Evolutionary conservation across 2,888 invertebrate species (phyloP).

Genomic region (Dryomyza anilis): DNA sequence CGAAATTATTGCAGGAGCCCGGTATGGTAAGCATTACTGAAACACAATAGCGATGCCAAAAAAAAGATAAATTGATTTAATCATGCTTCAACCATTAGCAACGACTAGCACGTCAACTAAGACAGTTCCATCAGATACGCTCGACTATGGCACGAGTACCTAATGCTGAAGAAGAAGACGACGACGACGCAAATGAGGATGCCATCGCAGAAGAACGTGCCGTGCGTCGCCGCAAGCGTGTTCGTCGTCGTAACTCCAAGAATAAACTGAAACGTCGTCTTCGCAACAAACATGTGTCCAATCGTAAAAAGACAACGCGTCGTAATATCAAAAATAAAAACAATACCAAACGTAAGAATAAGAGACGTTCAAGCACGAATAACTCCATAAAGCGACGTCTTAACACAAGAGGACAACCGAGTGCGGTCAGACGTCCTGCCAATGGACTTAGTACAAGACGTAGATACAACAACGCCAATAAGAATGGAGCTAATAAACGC

Average conservation of each 20-base stretch:
- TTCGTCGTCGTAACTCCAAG: slow-evolving; percentile 35
- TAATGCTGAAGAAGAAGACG: background rate
- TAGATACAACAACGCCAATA: background rate
- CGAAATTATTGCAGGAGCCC: background rate
- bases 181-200: slow-evolving; percentile 22
- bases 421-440: background rate
- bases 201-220: slow-evolving; percentile 38
- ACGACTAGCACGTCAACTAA: slow-evolving; percentile 36
- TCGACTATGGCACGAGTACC: background rate
- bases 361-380: too few relatives aligned
- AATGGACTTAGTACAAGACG: background rate
- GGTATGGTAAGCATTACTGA: slow-evolving; percentile 30
- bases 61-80: background rate
- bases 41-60: background rate
- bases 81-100: slow-evolving; percentile 22
- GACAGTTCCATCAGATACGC: slow-evolving; percentile 29
- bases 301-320: slow-evolving; percentile 16
- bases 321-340: slow-evolving; percentile 18
- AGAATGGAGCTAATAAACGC: background rate
- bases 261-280: slow-evolving; percentile 29
- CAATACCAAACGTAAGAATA: slow-evolving; percentile 1
- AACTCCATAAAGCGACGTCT: background rate
- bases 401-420: background rate
- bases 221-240: slow-evolving; percentile 38
- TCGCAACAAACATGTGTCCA: slow-evolving; percentile 31